These are phyloP conservation scores for Zaprionus africanus DNA, from an alignment of 1,140 invertebrate species.

Conservation along the genomic window DNA sequence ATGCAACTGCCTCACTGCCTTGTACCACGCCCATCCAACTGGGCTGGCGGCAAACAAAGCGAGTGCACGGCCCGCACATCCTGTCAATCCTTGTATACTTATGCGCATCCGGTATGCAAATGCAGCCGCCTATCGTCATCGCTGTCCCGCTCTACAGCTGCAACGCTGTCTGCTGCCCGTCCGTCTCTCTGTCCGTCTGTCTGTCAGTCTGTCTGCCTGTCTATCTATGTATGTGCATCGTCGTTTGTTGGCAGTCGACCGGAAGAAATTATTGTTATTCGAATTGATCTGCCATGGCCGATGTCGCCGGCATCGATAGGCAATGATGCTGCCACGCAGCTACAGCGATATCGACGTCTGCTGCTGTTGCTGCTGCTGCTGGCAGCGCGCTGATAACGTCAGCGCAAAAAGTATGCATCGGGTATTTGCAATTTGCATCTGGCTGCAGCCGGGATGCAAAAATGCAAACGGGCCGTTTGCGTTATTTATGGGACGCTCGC, in stretches of 20 bases:
- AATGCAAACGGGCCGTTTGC: conserved; percentile 21
- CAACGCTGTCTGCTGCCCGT: not conserved
- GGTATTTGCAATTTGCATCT: conserved; percentile 23
- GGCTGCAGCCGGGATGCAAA: conserved; percentile 5
- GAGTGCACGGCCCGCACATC: conserved; percentile 75
- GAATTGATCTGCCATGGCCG: conserved; percentile 72
- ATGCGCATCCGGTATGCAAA: conserved; percentile 77
- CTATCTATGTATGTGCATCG: conserved; percentile 42
- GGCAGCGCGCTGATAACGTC: conserved; percentile 73
- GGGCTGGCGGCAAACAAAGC: conserved; percentile 53
- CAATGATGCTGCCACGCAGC: conserved; percentile 49
- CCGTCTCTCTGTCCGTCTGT: conserved; percentile 24
- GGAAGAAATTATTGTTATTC: conserved; percentile 83
- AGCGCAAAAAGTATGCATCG: conserved; percentile 54
- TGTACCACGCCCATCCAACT: not conserved
- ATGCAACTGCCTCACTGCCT: not conserved
- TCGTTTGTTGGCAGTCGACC: conserved; percentile 67
- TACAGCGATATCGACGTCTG: conserved; percentile 50
- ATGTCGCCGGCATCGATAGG: conserved; percentile 63
- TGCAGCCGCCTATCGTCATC: conserved; percentile 51
- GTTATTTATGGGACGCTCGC: conserved; percentile 75
- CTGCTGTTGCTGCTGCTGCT: conserved; percentile 36
- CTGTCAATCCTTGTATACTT: conserved; percentile 79
- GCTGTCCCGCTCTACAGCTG: conserved; percentile 10
- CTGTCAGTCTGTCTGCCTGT: conserved; percentile 30